phyloP scores from a whole-genome alignment of 2,797 vertebrate species.

The Spatula clypeata region DNA sequence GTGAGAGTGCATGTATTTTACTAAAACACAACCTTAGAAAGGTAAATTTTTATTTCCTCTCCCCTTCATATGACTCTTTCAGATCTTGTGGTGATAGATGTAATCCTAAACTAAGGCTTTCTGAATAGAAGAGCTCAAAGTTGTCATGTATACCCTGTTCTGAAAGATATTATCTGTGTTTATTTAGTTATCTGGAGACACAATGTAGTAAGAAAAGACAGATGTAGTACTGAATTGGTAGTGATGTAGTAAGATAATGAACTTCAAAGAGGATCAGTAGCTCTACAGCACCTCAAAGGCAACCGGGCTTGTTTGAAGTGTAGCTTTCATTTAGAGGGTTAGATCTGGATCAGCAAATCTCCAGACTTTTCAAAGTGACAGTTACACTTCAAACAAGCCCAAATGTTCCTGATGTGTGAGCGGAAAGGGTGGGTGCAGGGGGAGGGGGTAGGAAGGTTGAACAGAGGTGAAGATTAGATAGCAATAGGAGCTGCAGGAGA shows the following conservation, averaged over 20 bases:
- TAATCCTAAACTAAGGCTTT: neutral
- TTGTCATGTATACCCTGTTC: neutral
- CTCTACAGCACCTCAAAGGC: neutral
- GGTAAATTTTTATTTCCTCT: neutral
- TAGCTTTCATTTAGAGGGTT: neutral
- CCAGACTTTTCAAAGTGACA: conserved; percentile 5
- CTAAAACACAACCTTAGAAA: neutral
- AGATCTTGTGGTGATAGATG: neutral
- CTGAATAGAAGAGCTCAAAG: neutral
- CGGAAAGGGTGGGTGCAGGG: neutral
- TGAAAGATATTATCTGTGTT: neutral
- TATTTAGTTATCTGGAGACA: neutral
- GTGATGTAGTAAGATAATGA: neutral
- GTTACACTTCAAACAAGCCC: neutral
- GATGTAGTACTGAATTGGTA: neutral
- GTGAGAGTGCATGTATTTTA: neutral
- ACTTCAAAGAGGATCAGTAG: conserved; percentile 4
- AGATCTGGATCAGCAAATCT: neutral
- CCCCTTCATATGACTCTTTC: neutral
- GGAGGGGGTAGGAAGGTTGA: too few relatives aligned
- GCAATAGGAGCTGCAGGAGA: neutral
- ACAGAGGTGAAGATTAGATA: neutral
- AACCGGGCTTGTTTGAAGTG: conserved; percentile 1
- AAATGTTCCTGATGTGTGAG: neutral
- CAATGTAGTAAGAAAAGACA: neutral